A percentile compares a stretch with the other conserved stretches of the same genome.
Conservation (phyloP, 2,113 vertebrate genomes). For the Percina caprodes region DNA sequence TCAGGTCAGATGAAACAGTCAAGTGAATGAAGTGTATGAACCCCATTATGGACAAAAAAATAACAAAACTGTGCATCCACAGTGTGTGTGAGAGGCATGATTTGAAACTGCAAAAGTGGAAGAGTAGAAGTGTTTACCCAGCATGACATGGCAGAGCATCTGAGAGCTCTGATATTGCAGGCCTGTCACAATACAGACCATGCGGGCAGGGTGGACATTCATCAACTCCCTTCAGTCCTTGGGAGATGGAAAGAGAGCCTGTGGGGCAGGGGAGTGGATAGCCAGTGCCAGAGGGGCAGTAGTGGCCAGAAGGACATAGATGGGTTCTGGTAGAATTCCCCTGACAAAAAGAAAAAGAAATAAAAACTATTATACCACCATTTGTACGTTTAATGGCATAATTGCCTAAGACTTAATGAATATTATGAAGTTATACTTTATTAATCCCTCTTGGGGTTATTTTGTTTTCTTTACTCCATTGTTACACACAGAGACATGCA, state of each 20-base stretch:
- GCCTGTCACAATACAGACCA: conserved; percentile 86
- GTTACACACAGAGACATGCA: too few relatives aligned
- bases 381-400: background rate
- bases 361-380: background rate
- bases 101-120: conserved; percentile 22
- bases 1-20: background rate
- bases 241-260: conserved; percentile 85
- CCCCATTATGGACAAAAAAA: background rate
- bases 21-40: background rate
- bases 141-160: conserved; percentile 83
- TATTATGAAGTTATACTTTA: too few relatives aligned
- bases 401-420: background rate
- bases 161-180: conserved; percentile 82
- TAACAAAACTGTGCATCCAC: background rate
- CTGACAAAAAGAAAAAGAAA: conserved; percentile 67
- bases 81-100: background rate
- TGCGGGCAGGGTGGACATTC: conserved; percentile 89
- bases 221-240: conserved; percentile 79
- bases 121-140: conserved; percentile 81
- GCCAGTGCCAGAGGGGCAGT: conserved; percentile 86
- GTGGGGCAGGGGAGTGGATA: conserved; percentile 88
- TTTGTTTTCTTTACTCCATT: too few relatives aligned
- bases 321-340: conserved; percentile 82
- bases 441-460: too few relatives aligned
- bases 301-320: conserved; percentile 89